Evolutionary conservation across 1,140 invertebrate species (phyloP).

Genomic region (Leucophenga varia): DNA sequence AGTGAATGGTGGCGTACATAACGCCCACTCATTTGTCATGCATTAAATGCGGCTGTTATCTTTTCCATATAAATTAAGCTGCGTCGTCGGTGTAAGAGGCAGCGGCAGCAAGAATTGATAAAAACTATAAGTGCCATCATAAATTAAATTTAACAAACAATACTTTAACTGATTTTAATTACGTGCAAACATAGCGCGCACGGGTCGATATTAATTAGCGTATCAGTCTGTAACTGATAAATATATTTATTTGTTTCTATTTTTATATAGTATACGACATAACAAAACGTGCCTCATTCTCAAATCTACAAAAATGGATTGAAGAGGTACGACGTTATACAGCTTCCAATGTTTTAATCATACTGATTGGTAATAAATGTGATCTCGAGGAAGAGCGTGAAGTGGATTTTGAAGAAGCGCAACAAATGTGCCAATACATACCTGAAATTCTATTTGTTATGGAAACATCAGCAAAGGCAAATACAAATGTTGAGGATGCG

Average conservation of each 20-base stretch:
- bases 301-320: conserved; percentile 88
- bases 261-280: conserved; percentile 93
- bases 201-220: too few relatives aligned
- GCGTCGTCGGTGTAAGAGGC: too few relatives aligned
- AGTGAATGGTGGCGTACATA: too few relatives aligned
- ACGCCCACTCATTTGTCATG: conserved; percentile 32
- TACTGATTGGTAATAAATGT: conserved; percentile 91
- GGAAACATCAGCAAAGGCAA: conserved; percentile 92
- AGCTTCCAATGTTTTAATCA: conserved; percentile 83
- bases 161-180: too few relatives aligned
- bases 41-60: too few relatives aligned
- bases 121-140: too few relatives aligned
- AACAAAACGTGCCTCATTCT: conserved; percentile 86
- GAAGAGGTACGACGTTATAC: conserved; percentile 93
- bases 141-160: too few relatives aligned
- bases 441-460: conserved; percentile 81
- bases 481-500: conserved; percentile 89
- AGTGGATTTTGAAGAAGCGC: conserved; percentile 81
- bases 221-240: too few relatives aligned
- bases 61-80: too few relatives aligned
- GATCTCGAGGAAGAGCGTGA: conserved; percentile 79
- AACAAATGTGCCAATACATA: conserved; percentile 79
- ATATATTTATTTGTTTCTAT: conserved; percentile 28
- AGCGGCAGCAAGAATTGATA: too few relatives aligned
- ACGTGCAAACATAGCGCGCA: not conserved